Evolutionary conservation across 2,888 invertebrate species (phyloP).

Genomic region (Formica aserva): DNA sequence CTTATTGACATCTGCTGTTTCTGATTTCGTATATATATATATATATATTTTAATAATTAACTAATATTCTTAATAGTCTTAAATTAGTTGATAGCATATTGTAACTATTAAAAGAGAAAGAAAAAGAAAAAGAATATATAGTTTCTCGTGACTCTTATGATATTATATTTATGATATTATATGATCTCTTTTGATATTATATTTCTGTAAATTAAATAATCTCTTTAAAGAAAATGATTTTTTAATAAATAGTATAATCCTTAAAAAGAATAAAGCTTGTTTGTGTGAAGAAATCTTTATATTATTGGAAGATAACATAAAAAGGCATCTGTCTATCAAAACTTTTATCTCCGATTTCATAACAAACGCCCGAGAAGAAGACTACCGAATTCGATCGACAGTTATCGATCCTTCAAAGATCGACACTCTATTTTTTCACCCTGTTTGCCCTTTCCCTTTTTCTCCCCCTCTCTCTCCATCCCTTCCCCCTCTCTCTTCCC

Average conservation of each 20-base stretch:
- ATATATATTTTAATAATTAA: too few species aligned
- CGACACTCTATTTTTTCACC: not conserved
- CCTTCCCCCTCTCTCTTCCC: too few species aligned
- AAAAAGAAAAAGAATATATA: too few species aligned
- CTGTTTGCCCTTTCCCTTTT: not conserved
- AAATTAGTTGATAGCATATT: too few species aligned
- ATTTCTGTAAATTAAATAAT: slow-evolving; percentile 6
- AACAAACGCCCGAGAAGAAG: slow-evolving; percentile 33
- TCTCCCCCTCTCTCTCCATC: not conserved
- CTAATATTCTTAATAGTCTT: too few species aligned
- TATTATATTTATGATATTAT: too few species aligned
- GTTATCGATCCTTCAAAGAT: slow-evolving; percentile 33
- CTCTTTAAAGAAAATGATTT: not conserved
- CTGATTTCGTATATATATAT: too few species aligned
- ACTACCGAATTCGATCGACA: slow-evolving; percentile 22
- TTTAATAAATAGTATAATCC: not conserved
- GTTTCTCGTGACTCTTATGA: too few species aligned
- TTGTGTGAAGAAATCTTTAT: not conserved
- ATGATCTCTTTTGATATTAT: not conserved
- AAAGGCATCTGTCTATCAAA: not conserved
- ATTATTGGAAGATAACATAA: not conserved
- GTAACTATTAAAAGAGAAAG: too few species aligned
- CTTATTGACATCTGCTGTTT: too few species aligned
- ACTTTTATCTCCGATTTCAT: slow-evolving; percentile 38
- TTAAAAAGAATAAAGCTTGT: not conserved